Evolutionary conservation across 2,797 vertebrate genomes (phyloP).

Genomic region (Chelmon rostratus): DNA sequence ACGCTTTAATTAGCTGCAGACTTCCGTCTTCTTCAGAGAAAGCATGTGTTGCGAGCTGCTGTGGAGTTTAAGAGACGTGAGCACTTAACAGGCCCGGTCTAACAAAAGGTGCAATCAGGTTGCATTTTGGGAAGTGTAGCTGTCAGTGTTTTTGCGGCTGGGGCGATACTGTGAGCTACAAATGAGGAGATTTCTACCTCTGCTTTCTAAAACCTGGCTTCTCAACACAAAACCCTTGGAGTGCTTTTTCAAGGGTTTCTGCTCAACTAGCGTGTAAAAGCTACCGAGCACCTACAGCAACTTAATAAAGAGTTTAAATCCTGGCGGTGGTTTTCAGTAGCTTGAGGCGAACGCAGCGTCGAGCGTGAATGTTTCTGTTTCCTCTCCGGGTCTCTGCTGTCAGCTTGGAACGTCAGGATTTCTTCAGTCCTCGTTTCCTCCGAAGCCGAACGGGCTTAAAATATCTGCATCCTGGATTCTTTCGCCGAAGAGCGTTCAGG

Average conservation of each 20-base stretch:
- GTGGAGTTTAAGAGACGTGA: too few species aligned
- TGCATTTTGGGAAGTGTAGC: not conserved
- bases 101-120: too few species aligned
- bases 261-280: not conserved
- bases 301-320: not conserved
- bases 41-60: not conserved
- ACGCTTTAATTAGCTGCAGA: not conserved
- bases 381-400: not conserved
- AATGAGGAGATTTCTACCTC: not conserved
- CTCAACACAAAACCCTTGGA: not conserved
- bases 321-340: not conserved
- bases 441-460: constrained; percentile 35
- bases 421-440: constrained; percentile 13
- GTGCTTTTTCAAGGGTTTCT: not conserved
- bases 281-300: not conserved
- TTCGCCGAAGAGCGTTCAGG: constrained; percentile 32
- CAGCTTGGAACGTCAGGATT: not conserved
- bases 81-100: not conserved
- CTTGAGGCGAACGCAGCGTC: not conserved
- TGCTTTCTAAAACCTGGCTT: not conserved
- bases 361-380: not conserved
- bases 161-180: not conserved
- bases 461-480: constrained; percentile 43
- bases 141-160: not conserved
- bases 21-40: not conserved